phyloP scores from a whole-genome alignment of 2,888 invertebrate genomes.

The Nycteola revayana region DNA sequence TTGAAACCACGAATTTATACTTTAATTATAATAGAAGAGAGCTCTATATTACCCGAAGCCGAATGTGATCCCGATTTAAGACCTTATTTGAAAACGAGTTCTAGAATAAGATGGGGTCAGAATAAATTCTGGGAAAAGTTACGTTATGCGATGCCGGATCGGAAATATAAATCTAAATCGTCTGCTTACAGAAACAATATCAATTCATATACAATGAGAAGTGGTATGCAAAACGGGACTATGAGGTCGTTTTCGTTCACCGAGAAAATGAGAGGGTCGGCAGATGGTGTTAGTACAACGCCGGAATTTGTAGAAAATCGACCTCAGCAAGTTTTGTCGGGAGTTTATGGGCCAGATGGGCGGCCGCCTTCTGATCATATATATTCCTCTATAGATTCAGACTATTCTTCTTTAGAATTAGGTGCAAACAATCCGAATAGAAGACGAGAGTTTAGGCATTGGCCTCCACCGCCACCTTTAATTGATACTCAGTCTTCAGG shows the following conservation, averaged over 20 bases:
- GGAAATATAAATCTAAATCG: constrained; percentile 71
- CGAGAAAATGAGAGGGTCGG: constrained; percentile 67
- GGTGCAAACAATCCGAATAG: constrained; percentile 74
- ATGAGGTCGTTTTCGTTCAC: constrained; percentile 83
- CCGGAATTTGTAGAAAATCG: constrained; percentile 70
- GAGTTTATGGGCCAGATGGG: constrained; percentile 77
- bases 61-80: constrained; percentile 93
- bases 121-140: constrained; percentile 97
- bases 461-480: constrained; percentile 72
- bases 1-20: constrained; percentile 91
- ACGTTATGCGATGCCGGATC: constrained; percentile 92
- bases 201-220: constrained; percentile 91
- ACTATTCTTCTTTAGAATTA: constrained; percentile 91
- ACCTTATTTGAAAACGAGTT: constrained; percentile 93
- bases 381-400: constrained; percentile 94
- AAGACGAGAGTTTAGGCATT: constrained; percentile 69
- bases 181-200: constrained; percentile 89
- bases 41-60: constrained; percentile 88
- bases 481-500: constrained; percentile 71
- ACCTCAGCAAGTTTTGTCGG: constrained; percentile 61
- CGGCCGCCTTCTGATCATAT: constrained; percentile 93
- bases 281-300: constrained; percentile 84
- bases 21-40: constrained; percentile 93
- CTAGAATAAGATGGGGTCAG: constrained; percentile 93
- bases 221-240: constrained; percentile 81